Base-by-base conservation (phyloP, 2,797 vertebrate species). In the Sitta carolinensis region DNA sequence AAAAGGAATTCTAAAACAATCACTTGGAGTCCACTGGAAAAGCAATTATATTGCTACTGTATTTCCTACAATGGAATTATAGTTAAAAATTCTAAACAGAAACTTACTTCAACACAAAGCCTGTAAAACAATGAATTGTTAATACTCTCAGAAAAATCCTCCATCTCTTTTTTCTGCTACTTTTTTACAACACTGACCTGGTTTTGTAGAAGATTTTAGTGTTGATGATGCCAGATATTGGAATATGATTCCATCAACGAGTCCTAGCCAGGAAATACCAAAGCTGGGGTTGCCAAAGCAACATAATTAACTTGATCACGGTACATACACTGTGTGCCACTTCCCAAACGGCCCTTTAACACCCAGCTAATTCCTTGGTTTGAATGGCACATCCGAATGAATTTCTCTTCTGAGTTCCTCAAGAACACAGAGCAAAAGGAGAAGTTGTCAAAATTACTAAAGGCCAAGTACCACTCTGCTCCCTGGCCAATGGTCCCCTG, bases 221-320 rank as follows among this genome's bases (percentile, higher is more conserved):
- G 17, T 42, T 73, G 62, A 80, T 93, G 89, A 91, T 0, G 7
- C 45, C 87, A 95, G 76, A 92, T 92, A 96, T 66, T 82, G 93
- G 94, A 96, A 96, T 93, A 97, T 87, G 94, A 95, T 64, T 94
- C 93, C 89, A 95, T 94, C 63, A 91, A 86, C 9, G 8, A 94
- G 57, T 55, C 38, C 61, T 51, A 67, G 55, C 80, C 91, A 96
- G 95, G 95, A 95, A 97, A 96, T 95, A 94, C 91, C 95, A 96
- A 94, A 90, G 79, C 63, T 82, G 59, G 57, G 89, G 95, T 96
- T 96, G 85, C 92, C 94, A 91, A 94, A 97, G 95, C 83, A 96
- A 97, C 91, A 74, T 93, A 95, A 96, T 96, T 93, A 91, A 92
- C 87, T 91, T 54, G 79, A 97, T 91, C 94, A 74, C 0, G 63